Evolutionary conservation across 2,888 invertebrate genomes (phyloP).

Genomic region (Xylocampa areola): DNA sequence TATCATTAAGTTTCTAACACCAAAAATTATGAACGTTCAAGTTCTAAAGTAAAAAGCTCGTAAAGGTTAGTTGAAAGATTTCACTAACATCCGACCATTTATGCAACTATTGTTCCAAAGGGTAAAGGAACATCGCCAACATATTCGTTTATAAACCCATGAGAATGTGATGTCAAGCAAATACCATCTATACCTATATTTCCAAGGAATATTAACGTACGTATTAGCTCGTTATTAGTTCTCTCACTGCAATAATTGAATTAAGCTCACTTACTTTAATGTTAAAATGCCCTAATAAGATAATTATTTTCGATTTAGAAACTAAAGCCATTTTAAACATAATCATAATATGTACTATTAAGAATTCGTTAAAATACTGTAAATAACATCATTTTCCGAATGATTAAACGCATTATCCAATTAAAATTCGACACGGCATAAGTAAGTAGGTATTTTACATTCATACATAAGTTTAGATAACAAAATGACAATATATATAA

Average conservation of each 20-base stretch:
- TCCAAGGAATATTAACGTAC: no score
- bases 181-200: no score
- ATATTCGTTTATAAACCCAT: constrained; percentile 8
- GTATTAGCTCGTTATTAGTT: no score
- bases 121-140: constrained; percentile 40
- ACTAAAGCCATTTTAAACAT: neutral
- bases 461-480: constrained; percentile 29
- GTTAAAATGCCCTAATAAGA: neutral
- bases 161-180: no score
- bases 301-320: neutral
- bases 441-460: no score
- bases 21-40: neutral
- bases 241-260: no score
- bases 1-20: no score
- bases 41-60: constrained; percentile 3
- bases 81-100: constrained; percentile 29
- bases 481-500: constrained; percentile 13
- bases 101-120: constrained; percentile 22
- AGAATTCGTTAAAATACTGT: neutral
- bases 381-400: constrained; percentile 1
- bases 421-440: constrained; percentile 26
- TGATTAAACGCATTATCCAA: constrained; percentile 28
- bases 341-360: neutral
- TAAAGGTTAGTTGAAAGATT: constrained; percentile 20
- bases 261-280: no score